Base-by-base conservation (phyloP, 2,888 invertebrate species). In the Branchipolynoe longqiensis region DNA sequence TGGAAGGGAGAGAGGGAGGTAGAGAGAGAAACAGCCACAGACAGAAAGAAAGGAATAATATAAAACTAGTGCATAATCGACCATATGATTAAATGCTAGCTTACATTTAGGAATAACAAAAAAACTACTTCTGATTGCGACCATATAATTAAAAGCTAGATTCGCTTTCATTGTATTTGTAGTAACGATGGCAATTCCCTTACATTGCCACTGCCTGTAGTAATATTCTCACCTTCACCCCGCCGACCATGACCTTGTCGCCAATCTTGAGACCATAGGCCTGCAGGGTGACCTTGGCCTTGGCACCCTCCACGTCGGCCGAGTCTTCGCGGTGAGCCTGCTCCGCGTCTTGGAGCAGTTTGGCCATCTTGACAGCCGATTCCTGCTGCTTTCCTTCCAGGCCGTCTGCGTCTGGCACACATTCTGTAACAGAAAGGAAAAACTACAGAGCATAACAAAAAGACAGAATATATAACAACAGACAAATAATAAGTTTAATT, bases 251-350 rank as follows among this genome's bases (percentile, higher is more conserved):
- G 14, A 94, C 93, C 87, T 93, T 92, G 87, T 94, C 94, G 6
- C 94, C 94, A 4, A 94, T 86, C 85, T 92, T 91, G 40, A 94
- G 89, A 22, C 94, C 94, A 86, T 94, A 90, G 0, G 94, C 93
- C 87, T 93, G 93, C 18, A 95, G 89, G 0, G 92, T 92, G 84
- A 91, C 92, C 85, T 91, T 92, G 36, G 69, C 62, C n/a, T 86
- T 74, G 14, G 64, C 48, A 3, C 58, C 82, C 22, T 88, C 87
- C 12, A 33, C 74, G n/a, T 64, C 64, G 36, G 82, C 82, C 1
- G 83, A 62, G 14, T 33, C 36, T 6, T 64, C 36, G 18, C 90
- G 89, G 18, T 88, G 84, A 18, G 91, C 89, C 41, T 91, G 89
- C 28, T 89, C 87, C 2, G 92, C 92, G 41, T 93, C 91, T 85